A percentile compares a stretch with the other conserved stretches of the same genome.
These are phyloP conservation scores for Ursus arctos DNA, from an alignment of 2,113 vertebrate genomes.

Conservation along the genomic window DNA sequence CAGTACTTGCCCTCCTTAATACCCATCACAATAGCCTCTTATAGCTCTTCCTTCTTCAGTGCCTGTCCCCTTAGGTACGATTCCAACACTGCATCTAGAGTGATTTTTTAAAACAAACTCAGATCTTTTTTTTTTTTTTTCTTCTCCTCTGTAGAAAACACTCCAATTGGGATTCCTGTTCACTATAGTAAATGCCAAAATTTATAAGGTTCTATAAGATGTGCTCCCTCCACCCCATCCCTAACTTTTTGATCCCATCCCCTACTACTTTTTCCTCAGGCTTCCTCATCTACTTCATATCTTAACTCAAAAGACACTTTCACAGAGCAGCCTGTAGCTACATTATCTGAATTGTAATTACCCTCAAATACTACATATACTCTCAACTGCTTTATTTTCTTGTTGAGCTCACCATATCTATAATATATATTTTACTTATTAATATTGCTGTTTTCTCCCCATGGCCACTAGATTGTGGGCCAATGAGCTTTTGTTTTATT, in stretches of 20 bases:
- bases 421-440: background rate
- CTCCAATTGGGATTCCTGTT: rapidly evolving
- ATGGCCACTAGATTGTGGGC: background rate
- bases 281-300: background rate
- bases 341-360: background rate
- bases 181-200: background rate
- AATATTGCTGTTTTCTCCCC: background rate
- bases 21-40: background rate
- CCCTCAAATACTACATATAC: background rate
- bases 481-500: background rate
- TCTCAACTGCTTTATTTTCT: background rate
- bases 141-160: background rate
- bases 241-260: background rate
- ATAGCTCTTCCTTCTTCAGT: background rate
- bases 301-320: background rate
- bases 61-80: rapidly evolving
- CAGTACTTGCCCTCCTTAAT: no score
- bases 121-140: background rate
- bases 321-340: background rate
- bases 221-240: background rate
- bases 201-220: background rate
- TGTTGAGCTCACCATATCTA: background rate
- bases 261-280: background rate
- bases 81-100: background rate
- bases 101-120: background rate